Base-by-base conservation (phyloP, 2,888 invertebrate genomes). In the Drosophila siamana region DNA sequence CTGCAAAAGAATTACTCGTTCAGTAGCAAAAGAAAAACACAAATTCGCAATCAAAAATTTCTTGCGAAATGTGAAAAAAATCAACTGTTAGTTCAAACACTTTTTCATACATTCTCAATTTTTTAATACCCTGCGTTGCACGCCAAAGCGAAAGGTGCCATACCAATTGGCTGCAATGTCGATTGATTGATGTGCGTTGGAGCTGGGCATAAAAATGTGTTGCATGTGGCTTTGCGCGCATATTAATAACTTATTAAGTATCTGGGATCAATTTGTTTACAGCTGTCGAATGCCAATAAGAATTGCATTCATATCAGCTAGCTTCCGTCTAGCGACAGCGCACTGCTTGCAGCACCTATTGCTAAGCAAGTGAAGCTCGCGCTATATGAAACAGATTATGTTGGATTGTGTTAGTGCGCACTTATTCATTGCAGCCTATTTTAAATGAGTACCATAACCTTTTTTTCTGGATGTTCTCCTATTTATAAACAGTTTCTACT, bases 31-130 rank as follows among this genome's bases (percentile, higher is more conserved):
- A 65, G 56, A 56, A 64, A 72, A 88, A 82, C 71, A 76, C 72
- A 79, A 82, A 82, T 70, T 79, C 79, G 83, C 89, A 85, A 89
- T 88, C 83, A 88, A 86, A 70, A 84, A 74, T 66, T 70, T 69
- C 67, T 60, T 22, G 22, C 61, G 62, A 40, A 40, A 59, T 70
- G 66, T 40, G 28, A 60, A 47, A 52, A 63, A 60, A 54, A 48
- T 24, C 19, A 60, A 47, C 50, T 62, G 33, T 33, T 33, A 33
- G 47, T 55, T 67, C 38, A 46, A 57, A 13, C 60, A 22, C n/a
- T 55, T 68, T 48, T 50, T 51, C 30, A n/a, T 44, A 46, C 48
- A 54, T 56, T 55, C 15, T 1, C 8, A 4, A 33, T 11, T 56
- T 51, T 22, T 63, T 8, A 46, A 56, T 56, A 38, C 46, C 36